These are phyloP conservation scores for Cladopsammia gracilis DNA, from an alignment of 64 coral and sea anemone genomes.

Conservation along the genomic window DNA sequence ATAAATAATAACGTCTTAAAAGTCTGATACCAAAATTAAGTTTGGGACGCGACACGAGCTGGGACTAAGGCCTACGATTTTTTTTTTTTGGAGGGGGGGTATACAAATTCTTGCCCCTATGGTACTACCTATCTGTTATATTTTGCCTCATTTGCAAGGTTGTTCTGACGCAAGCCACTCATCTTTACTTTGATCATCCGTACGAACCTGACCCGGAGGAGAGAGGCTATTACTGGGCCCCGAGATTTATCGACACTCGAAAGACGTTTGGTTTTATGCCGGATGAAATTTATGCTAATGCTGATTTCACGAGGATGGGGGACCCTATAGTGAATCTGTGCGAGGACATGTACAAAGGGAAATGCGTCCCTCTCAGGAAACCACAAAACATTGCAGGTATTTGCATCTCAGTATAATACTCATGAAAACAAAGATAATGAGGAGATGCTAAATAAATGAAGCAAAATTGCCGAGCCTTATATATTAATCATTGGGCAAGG, in stretches of 20 bases:
- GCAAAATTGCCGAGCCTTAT: not conserved
- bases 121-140: not conserved
- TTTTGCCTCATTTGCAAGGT: conserved; percentile 39
- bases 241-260: conserved; percentile 88
- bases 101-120: not conserved
- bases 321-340: conserved; percentile 87
- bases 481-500: no score
- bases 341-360: conserved; percentile 93
- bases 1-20: no score
- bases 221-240: conserved; percentile 97
- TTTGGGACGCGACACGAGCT: no score
- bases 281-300: conserved; percentile 87
- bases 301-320: conserved; percentile 92
- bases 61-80: no score
- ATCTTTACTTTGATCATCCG: conserved; percentile 94
- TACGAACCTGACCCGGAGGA: conserved; percentile 97
- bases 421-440: not conserved
- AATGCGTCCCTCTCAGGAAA: conserved; percentile 86
- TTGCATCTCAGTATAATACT: not conserved
- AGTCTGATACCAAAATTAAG: no score
- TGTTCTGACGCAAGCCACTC: conserved; percentile 91
- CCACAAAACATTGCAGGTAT: conserved; percentile 91
- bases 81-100: not conserved
- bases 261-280: conserved; percentile 97
- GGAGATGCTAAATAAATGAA: not conserved